These are phyloP conservation scores for Shinisaurus crocodilurus DNA, from an alignment of 2,113 vertebrate genomes.

Conservation along the genomic window DNA sequence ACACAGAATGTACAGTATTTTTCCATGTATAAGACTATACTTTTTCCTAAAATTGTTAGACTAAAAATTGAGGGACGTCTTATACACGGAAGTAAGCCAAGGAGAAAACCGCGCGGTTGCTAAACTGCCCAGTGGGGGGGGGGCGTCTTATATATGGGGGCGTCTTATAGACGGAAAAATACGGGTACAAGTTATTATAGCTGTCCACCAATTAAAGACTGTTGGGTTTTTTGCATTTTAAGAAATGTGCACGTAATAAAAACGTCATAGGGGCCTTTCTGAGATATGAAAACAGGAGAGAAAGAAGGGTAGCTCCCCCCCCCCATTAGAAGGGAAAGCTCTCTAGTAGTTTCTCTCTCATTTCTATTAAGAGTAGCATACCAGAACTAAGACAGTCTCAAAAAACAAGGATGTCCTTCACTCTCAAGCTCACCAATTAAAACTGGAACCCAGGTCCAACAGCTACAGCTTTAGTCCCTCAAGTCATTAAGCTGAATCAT, in stretches of 20 bases:
- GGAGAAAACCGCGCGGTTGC: no score
- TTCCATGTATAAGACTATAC: no score
- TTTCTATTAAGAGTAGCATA: not conserved
- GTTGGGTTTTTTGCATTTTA: not conserved
- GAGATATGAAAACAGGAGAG: not conserved
- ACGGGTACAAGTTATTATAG: no score
- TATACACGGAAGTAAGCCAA: no score
- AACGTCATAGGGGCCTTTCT: not conserved
- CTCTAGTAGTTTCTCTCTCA: not conserved
- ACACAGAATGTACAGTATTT: not conserved
- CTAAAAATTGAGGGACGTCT: no score
- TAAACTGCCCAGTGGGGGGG: no score
- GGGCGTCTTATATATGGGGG: no score
- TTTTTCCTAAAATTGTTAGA: no score
- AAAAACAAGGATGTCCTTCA: not conserved
- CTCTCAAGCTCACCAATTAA: not conserved
- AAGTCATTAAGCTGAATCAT: no score
- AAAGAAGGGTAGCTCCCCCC: not conserved
- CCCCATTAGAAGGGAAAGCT: not conserved
- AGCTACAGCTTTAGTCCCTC: not conserved
- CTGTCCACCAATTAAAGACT: not conserved
- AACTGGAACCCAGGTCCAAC: not conserved
- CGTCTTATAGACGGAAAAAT: no score
- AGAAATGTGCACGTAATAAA: not conserved
- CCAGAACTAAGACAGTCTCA: not conserved